Evolutionary conservation across 1,140 invertebrate species (phyloP), one percentile per base, ranked within the genome.

Genomic region (Drosophila orosa): DNA sequence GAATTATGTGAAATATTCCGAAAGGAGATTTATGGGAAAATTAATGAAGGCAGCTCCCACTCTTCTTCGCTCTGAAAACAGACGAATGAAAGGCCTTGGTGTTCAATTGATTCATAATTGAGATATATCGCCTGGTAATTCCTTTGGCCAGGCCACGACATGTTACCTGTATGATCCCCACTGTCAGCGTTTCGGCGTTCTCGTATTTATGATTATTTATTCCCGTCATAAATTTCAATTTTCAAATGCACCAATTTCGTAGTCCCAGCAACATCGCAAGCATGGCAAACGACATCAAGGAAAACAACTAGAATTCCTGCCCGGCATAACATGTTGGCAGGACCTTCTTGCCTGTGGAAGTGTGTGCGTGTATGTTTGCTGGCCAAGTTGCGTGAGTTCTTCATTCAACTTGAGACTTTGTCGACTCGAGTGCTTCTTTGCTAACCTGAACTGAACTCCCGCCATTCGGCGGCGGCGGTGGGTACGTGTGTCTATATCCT

Each of bases 401-500:
- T 73, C 82, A 87, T 80, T 83, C 80, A 78, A 82, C 74, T 77
- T 77, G 74, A 69, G 65, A 76, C 73, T 83, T 80, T 81, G 62
- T 58, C 56, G 72, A 63, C 74, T 89, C 52, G 85, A 89, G 83
- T 80, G 76, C 52, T 71, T 52, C 61, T 56, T 33, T 65, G 76
- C 72, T 77, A 74, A 82, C 83, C 78, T 78, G 71, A 74, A 83
- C 80, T 78, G 71, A 74, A 83, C 80, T 78, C 84, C 67, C 52
- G 65, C 57, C 81, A 50, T 63, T 39, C 59, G 6, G 63, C 7
- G 31, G 15, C 15, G 35, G 48, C 45, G 9, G 6, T 17, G 24
- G 15, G 45, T 66, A 66, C 61, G 65, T 56, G 67, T 68, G 40
- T 71, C 55, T 45, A 56, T 68, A 19, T 17, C 13, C n/a, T 57